Base-by-base conservation (phyloP, 2,113 vertebrate species). In the Tachysurus vachellii region DNA sequence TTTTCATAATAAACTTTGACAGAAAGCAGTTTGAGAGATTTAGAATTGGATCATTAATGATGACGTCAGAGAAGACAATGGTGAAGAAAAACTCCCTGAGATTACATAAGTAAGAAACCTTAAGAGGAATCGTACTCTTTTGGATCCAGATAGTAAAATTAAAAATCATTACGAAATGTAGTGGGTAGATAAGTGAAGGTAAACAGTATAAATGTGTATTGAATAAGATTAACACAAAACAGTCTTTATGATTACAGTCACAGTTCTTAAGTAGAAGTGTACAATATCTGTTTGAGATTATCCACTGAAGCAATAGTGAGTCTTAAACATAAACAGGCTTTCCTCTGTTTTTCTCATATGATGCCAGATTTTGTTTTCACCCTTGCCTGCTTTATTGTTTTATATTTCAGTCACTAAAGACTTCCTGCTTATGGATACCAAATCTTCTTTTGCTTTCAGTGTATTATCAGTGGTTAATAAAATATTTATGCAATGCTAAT, bases 391-490 rank as follows among this genome's bases (percentile, higher is more conserved):
- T 76, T 76, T 50, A 50, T 76, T 76, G 26, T n/a, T 53, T 76
- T 76, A 23, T 12, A 53, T 76, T 53, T 76, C 26, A 14, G 50
- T 79, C 54, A 80, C 14, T 79, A 79, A 56, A 79, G 9, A 23
- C 28, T 80, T 80, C 17, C 50, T 42, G 77, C 54, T 57, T 80
- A 59, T 80, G 54, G 17, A 80, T 28, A 59, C 28, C 17, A 59
- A 57, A 80, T 57, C 9, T 80, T 59, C 4, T 79, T n/a, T 7
- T 79, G 76, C n/a, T 31, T 56, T 8, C 7, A 28, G 14, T 56
- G 76, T 80, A 57, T 80, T 56, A 79, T 13, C n/a, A n/a, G 21
- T n/a, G 76, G 13, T 79, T 56, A 76, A 76, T 76, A 76, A 76
- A 76, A 50, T 76, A 76, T 76, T 50, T 76, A 76, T 76, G 73